Conservation (phyloP, 2,797 vertebrate genomes). For the Hirundo rustica region DNA sequence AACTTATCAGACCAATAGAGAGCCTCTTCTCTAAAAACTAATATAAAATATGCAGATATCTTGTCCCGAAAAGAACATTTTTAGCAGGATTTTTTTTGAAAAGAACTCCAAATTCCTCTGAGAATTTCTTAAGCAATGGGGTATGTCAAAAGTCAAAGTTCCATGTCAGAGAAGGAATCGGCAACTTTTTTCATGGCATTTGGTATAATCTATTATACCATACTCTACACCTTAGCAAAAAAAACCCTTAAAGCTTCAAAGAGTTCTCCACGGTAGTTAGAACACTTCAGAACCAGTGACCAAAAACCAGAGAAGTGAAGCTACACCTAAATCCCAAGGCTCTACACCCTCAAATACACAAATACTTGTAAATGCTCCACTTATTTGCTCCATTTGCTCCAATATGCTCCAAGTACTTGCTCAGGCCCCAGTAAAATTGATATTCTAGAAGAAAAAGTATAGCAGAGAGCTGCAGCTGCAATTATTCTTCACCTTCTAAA, state of each 20-base stretch:
- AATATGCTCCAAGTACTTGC: neutral
- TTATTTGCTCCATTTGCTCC: too few species aligned
- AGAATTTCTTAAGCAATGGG: neutral
- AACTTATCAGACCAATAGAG: neutral
- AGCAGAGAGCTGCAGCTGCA: neutral
- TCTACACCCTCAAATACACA: neutral
- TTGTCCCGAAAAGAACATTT: neutral
- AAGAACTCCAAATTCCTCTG: neutral
- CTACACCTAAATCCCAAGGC: neutral
- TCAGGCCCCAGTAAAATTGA: neutral
- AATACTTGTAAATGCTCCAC: neutral
- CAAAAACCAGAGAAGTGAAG: neutral
- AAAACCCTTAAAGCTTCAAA: neutral
- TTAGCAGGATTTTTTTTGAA: neutral
- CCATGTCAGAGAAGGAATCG: neutral
- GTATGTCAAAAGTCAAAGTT: neutral
- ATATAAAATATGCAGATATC: neutral
- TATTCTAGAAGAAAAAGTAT: neutral
- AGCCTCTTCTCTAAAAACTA: neutral
- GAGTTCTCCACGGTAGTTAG: neutral
- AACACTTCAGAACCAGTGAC: neutral
- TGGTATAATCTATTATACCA: fast-evolving
- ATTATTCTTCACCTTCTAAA: neutral
- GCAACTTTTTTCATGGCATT: neutral
- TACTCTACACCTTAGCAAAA: neutral